Evolutionary conservation across 1,140 invertebrate genomes (phyloP), one percentile per base, ranked within the genome.

Genomic region (Cryptotermes secundus): DNA sequence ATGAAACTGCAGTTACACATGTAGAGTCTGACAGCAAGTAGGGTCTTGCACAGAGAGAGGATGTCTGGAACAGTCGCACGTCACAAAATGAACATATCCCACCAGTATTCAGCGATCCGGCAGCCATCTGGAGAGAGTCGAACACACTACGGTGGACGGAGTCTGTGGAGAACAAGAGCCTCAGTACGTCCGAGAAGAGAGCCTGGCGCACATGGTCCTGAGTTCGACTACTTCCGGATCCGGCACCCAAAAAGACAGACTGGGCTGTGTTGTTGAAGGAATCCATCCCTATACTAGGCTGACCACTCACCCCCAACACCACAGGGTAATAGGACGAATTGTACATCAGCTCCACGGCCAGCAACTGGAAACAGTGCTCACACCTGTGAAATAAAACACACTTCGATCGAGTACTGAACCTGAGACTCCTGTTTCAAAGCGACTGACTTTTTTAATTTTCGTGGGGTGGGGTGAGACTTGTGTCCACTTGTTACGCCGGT

Each of bases 291-390:
- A 49, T 1, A 31, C n/a, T 85, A 14, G 88, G 87, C 59, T 87
- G 86, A 34, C 87, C 87, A 79, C 86, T 49, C 82, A 88, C 88
- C 80, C 89, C 87, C 31, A 89, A 34, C 38, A 89, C 84, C 10
- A 87, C 86, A 4, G 89, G 87, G 59, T 88, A 86, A 80, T 89
- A 87, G 3, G 86, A 86, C 72, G 87, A 79, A 85, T 89, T 88
- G 59, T 89, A 87, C 36, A 89, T 86, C 16, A 88, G 42, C 38
- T 89, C 87, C 72, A 89, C 79, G 0, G 86, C 86, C 35, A 90
- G 82, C 34, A 89, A 82, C 84, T 90, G 89, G 84, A 89, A 90
- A 84, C 89, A 90, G 80, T 87, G 85, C 19, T 83, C 81, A 84
- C 89, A 89, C 79, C 87, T 89, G 86, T 36, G 85, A 26, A 38